These are phyloP conservation scores for Pasiphila rectangulata DNA, from an alignment of 2,888 invertebrate species.

Conservation along the genomic window DNA sequence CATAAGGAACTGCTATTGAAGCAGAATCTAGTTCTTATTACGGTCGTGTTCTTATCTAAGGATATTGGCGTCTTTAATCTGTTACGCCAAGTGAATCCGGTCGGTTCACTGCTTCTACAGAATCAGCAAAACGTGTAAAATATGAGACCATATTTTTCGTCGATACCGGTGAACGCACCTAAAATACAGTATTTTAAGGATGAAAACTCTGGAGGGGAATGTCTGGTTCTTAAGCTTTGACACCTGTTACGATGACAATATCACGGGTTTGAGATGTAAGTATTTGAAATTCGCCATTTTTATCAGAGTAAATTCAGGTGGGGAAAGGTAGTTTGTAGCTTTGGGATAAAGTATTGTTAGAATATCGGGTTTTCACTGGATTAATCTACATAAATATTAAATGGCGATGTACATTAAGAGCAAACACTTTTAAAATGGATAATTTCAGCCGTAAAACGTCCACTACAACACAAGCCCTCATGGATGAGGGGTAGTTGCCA, in stretches of 20 bases:
- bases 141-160: conserved; percentile 33
- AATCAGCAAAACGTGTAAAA: conserved; percentile 37
- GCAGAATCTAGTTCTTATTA: conserved; percentile 37
- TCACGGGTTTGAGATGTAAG: conserved; percentile 11
- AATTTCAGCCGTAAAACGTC: too few relatives aligned
- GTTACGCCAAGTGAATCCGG: conserved; percentile 38
- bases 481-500: too few relatives aligned
- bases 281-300: conserved; percentile 9
- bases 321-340: neutral
- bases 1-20: conserved; percentile 30
- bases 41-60: conserved; percentile 37
- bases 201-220: conserved; percentile 15
- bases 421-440: too few relatives aligned
- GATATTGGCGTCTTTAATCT: conserved; percentile 44
- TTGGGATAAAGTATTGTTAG: neutral
- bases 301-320: conserved; percentile 4
- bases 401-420: too few relatives aligned
- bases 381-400: too few relatives aligned
- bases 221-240: conserved; percentile 17
- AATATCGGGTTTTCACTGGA: too few relatives aligned
- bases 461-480: too few relatives aligned
- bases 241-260: conserved; percentile 21
- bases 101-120: conserved; percentile 41
- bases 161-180: conserved; percentile 21
- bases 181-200: conserved; percentile 23